Evolutionary conservation across 1,140 invertebrate genomes (phyloP).

Genomic region (Triops cancriformis): DNA sequence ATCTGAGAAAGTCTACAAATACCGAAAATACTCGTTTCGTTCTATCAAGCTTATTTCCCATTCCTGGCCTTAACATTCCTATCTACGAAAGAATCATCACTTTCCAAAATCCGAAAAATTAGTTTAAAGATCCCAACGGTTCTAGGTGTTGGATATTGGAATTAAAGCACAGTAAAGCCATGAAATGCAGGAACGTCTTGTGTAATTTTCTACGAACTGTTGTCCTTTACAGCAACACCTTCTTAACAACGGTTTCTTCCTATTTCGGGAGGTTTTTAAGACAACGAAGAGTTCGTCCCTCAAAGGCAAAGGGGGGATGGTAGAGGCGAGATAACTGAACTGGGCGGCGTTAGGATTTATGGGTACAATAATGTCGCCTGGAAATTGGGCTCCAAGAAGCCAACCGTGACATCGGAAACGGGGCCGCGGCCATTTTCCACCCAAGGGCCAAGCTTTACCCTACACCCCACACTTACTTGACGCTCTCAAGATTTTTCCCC

Average conservation of each 20-base stretch:
- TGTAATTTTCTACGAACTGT: background rate
- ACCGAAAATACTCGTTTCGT: too few species aligned
- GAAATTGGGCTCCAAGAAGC: conserved; percentile 12
- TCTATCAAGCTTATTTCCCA: too few species aligned
- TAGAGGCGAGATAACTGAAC: conserved; percentile 2
- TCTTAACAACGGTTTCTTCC: background rate
- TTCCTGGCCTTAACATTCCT: too few species aligned
- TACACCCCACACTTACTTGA: background rate
- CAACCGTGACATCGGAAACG: conserved; percentile 12
- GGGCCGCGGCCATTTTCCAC: background rate
- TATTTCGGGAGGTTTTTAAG: background rate
- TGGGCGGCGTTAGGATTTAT: conserved; percentile 4
- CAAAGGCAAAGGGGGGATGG: background rate
- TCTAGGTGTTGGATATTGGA: too few species aligned
- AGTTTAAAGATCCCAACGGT: too few species aligned
- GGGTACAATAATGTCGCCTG: conserved; percentile 12
- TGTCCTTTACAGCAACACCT: background rate
- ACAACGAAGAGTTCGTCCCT: background rate
- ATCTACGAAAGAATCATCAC: too few species aligned
- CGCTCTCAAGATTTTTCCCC: background rate
- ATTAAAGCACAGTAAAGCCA: too few species aligned
- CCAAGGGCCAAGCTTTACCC: background rate
- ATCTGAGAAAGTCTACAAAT: too few species aligned
- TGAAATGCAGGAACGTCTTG: background rate
- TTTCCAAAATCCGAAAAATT: too few species aligned